These are phyloP conservation scores for Sebastes oblongus DNA, from an alignment of 2,797 vertebrate genomes.

Conservation along the genomic window DNA sequence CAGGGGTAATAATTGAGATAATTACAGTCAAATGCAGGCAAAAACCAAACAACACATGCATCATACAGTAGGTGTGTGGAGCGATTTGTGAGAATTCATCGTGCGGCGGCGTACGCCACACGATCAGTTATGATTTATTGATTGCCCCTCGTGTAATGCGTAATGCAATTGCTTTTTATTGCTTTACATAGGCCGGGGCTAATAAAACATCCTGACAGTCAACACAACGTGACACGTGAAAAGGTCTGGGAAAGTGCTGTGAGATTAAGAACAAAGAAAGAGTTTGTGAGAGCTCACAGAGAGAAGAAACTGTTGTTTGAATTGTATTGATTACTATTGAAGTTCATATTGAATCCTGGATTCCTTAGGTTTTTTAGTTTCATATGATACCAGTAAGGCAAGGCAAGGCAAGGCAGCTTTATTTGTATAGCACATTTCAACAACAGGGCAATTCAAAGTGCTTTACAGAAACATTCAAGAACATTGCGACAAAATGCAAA, in stretches of 20 bases:
- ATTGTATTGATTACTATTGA: background rate
- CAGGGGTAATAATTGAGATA: conserved; percentile 60
- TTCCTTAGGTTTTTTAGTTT: too few relatives aligned
- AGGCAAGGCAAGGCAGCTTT: too few relatives aligned
- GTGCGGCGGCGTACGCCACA: conserved; percentile 25
- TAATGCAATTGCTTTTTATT: conserved; percentile 79
- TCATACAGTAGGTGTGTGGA: conserved; percentile 6
- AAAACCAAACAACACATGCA: conserved; percentile 52
- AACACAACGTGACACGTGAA: conserved; percentile 19
- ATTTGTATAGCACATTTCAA: too few relatives aligned
- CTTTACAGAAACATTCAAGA: too few relatives aligned
- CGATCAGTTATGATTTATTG: conserved; percentile 75
- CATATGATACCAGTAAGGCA: too few relatives aligned
- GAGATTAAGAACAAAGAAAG: conserved; percentile 31
- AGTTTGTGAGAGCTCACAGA: background rate
- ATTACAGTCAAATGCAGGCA: conserved; percentile 56
- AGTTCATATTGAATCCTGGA: background rate
- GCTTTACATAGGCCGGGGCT: conserved; percentile 65
- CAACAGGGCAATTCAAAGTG: too few relatives aligned
- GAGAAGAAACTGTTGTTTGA: background rate
- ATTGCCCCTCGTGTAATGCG: conserved; percentile 62
- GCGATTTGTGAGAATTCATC: conserved; percentile 26
- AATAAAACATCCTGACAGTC: conserved; percentile 71
- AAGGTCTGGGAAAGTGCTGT: conserved; percentile 45
- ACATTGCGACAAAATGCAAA: too few relatives aligned